phyloP scores from a whole-genome alignment of 2,797 vertebrate genomes.

The Carduelis carduelis region DNA sequence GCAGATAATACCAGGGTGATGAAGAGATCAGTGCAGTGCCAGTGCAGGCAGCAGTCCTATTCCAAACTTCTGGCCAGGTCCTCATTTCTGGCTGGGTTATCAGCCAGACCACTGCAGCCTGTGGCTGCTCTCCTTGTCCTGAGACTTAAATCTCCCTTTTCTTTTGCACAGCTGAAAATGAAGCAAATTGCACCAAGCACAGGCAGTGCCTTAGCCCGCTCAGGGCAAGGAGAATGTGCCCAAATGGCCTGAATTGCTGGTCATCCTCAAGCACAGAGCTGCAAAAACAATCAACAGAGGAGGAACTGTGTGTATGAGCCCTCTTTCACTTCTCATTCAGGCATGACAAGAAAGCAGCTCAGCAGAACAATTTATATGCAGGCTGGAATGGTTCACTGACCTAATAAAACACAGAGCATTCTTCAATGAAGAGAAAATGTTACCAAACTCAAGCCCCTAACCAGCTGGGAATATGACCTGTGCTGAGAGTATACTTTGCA shows the following conservation, averaged over 20 bases:
- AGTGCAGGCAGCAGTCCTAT: background rate
- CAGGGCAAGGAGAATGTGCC: background rate
- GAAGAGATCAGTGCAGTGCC: background rate
- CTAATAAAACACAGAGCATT: conserved; percentile 41
- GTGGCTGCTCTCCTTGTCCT: background rate
- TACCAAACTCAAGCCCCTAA: background rate
- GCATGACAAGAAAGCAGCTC: conserved; percentile 7
- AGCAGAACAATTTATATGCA: conserved; percentile 22
- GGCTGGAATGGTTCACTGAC: conserved; percentile 30
- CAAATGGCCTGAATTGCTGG: conserved; percentile 26
- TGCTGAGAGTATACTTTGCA: background rate
- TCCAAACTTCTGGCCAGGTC: background rate
- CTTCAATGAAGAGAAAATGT: conserved; percentile 40
- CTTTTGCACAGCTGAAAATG: background rate
- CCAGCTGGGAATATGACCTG: conserved; percentile 30
- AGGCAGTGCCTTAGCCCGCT: background rate
- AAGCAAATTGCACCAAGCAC: background rate
- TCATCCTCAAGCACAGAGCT: conserved; percentile 1
- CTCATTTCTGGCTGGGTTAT: background rate
- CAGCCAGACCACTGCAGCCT: background rate
- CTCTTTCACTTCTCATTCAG: background rate
- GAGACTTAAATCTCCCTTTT: background rate
- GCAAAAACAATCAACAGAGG: conserved; percentile 30
- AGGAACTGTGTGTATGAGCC: background rate
- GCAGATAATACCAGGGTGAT: background rate